phyloP scores from a whole-genome alignment of 1,140 invertebrate species.

The Antheraea mylitta region DNA sequence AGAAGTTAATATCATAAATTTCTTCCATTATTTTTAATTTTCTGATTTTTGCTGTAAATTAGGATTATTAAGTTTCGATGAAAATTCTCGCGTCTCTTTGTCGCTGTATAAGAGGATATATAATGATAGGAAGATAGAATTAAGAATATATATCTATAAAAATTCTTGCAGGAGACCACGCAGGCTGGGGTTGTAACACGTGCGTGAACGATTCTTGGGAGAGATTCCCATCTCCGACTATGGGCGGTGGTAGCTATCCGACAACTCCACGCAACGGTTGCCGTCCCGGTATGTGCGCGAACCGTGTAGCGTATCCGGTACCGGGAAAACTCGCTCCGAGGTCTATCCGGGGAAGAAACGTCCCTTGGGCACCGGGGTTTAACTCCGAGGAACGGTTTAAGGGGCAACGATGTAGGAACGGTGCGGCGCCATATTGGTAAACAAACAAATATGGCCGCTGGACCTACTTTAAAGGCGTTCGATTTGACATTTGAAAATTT shows the following conservation, averaged over 20 bases:
- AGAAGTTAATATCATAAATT: no score
- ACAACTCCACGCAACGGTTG: conserved; percentile 57
- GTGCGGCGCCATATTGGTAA: conserved; percentile 63
- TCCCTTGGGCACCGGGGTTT: conserved; percentile 54
- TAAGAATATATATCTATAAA: background rate
- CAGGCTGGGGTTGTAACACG: conserved; percentile 49
- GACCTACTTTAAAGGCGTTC: background rate
- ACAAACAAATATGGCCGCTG: no score
- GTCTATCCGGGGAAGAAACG: conserved; percentile 45
- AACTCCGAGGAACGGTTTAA: conserved; percentile 52
- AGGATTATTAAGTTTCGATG: background rate
- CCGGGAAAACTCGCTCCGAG: conserved; percentile 43
- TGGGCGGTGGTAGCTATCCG: conserved; percentile 42
- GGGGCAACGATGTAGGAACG: conserved; percentile 57
- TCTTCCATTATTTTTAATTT: no score
- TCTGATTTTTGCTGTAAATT: no score
- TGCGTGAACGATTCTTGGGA: conserved; percentile 60
- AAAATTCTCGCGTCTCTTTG: conserved; percentile 1
- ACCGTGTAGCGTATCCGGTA: conserved; percentile 37
- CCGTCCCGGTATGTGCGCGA: conserved; percentile 51
- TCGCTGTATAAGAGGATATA: no score
- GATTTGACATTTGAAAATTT: background rate
- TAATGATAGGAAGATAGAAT: background rate
- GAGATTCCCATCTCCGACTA: conserved; percentile 37
- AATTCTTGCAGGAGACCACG: conserved; percentile 48